These are phyloP conservation scores for Anhinga rufa DNA, from an alignment of 2,113 vertebrate species.

Conservation along the genomic window DNA sequence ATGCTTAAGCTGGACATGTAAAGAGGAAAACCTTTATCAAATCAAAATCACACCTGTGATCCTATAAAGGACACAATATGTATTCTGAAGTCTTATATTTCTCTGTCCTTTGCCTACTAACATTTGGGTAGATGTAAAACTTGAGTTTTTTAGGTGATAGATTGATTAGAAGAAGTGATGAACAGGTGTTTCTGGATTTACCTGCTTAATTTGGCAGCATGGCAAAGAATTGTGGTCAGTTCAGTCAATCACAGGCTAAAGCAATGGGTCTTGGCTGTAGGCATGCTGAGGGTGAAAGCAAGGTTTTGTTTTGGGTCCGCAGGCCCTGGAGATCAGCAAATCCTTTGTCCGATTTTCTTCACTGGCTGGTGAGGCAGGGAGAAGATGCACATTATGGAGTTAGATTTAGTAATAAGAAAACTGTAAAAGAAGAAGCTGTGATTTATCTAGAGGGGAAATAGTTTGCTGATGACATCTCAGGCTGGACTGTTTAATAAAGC, in stretches of 20 bases:
- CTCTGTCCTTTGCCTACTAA: not conserved
- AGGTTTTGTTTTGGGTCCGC: not conserved
- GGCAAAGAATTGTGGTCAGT: not conserved
- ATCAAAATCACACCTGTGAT: not conserved
- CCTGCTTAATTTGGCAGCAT: not conserved
- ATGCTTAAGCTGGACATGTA: not conserved
- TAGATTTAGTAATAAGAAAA: not conserved
- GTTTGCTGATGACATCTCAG: conserved; percentile 29
- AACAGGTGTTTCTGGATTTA: not conserved
- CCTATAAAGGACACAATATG: not conserved
- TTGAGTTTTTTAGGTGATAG: not conserved
- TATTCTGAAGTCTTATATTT: not conserved
- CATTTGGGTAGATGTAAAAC: not conserved
- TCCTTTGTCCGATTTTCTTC: not conserved
- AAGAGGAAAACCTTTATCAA: not conserved
- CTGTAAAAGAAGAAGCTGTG: not conserved
- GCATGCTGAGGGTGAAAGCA: not conserved
- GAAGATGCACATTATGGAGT: not conserved
- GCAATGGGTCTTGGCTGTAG: not conserved
- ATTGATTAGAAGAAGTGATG: not conserved
- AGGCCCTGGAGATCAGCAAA: not conserved
- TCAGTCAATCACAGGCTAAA: not conserved
- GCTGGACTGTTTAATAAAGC: conserved; percentile 12
- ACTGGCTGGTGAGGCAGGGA: not conserved
- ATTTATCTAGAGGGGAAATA: conserved; percentile 53